Evolutionary conservation across 2,888 invertebrate genomes (phyloP).

Genomic region (Neelides folsomi): DNA sequence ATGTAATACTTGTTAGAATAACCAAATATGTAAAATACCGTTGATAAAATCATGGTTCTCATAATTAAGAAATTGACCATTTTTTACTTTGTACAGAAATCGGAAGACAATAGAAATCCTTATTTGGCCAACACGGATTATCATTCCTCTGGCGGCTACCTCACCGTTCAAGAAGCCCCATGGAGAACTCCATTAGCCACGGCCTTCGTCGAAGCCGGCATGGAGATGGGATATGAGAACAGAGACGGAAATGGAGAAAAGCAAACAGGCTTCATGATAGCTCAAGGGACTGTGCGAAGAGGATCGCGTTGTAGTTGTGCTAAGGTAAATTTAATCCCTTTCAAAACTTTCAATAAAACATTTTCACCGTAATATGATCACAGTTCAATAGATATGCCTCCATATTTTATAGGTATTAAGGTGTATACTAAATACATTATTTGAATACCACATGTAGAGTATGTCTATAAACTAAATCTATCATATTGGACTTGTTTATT

Average conservation of each 20-base stretch:
- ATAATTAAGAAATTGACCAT: not conserved
- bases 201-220: conserved; percentile 75
- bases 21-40: too few relatives aligned
- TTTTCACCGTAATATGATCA: conserved; percentile 8
- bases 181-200: conserved; percentile 70
- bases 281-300: conserved; percentile 75
- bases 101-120: conserved; percentile 74
- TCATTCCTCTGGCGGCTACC: conserved; percentile 60
- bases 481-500: too few relatives aligned
- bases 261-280: conserved; percentile 75
- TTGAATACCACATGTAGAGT: too few relatives aligned
- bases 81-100: conserved; percentile 45
- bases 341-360: too few relatives aligned
- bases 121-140: conserved; percentile 61
- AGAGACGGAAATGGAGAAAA: conserved; percentile 71
- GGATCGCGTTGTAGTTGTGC: conserved; percentile 70
- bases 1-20: too few relatives aligned
- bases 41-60: not conserved
- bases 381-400: too few relatives aligned
- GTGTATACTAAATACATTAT: too few relatives aligned
- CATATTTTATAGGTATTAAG: too few relatives aligned
- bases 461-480: too few relatives aligned
- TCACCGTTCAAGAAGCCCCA: conserved; percentile 62
- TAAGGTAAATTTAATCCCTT: conserved; percentile 40
- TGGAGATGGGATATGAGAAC: conserved; percentile 80